Conservation (phyloP, 2,888 invertebrate genomes). For the Andrena bucephala region DNA sequence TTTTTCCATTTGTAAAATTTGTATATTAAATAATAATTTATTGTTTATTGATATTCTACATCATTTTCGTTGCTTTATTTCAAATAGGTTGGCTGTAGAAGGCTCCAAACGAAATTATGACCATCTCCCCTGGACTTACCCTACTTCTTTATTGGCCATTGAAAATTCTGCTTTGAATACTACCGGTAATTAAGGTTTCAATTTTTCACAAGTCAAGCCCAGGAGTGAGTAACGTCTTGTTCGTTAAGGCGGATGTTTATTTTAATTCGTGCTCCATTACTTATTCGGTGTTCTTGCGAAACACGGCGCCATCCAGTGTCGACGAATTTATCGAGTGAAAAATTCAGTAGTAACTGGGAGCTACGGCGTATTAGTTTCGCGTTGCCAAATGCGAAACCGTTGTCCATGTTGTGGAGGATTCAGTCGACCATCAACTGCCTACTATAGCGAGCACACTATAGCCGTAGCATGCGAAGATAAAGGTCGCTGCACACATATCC, state of each 20-base stretch:
- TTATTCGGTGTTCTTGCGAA: conserved; percentile 60
- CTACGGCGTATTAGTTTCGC: conserved; percentile 59
- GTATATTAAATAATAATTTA: too few relatives aligned
- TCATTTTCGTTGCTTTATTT: too few relatives aligned
- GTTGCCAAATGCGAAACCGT: conserved; percentile 78
- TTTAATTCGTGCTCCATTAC: conserved; percentile 48
- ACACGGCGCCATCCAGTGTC: conserved; percentile 42
- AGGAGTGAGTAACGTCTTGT: neutral
- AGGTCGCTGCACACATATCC: conserved; percentile 38
- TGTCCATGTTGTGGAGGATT: conserved; percentile 70
- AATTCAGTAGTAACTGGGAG: conserved; percentile 71
- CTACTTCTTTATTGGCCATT: too few relatives aligned
- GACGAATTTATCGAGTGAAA: conserved; percentile 77
- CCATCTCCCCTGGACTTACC: too few relatives aligned
- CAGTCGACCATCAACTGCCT: conserved; percentile 60
- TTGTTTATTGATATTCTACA: too few relatives aligned
- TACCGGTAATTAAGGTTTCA: too few relatives aligned
- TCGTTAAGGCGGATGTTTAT: neutral
- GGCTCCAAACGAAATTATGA: too few relatives aligned
- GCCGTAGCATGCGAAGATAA: conserved; percentile 46
- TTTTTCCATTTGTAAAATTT: too few relatives aligned
- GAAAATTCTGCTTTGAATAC: too few relatives aligned
- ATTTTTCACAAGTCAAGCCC: conserved; percentile 9
- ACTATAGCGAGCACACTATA: conserved; percentile 19
- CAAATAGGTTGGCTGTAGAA: too few relatives aligned